Evolutionary conservation across 2,888 invertebrate genomes (phyloP).

Genomic region (Rhimphoctona megacephalus): DNA sequence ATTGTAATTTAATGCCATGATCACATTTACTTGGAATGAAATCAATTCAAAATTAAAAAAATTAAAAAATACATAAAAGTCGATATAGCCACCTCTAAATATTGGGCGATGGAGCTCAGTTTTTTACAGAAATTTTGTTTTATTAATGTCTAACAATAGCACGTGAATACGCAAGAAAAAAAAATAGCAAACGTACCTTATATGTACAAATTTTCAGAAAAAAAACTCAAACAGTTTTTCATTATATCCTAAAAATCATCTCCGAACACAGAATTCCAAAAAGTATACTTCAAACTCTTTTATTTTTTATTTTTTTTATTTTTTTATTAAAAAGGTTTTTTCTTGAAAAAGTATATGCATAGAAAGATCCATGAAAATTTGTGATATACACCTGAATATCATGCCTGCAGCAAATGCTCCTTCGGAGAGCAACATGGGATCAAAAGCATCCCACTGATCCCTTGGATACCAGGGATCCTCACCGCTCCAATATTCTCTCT

Average conservation of each 20-base stretch:
- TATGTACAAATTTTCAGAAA: not conserved
- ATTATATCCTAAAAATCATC: not conserved
- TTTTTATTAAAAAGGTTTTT: not conserved
- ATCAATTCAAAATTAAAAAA: no score
- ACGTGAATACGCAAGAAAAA: no score
- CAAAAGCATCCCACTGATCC: constrained; percentile 97
- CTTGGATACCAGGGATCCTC: constrained; percentile 94
- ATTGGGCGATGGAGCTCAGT: no score
- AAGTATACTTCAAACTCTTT: not conserved
- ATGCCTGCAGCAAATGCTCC: constrained; percentile 98
- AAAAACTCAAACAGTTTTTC: not conserved
- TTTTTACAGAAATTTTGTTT: no score
- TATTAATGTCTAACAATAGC: no score
- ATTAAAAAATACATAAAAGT: no score
- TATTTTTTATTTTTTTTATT: constrained; percentile 1
- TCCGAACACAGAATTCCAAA: not conserved
- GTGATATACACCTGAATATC: constrained; percentile 91
- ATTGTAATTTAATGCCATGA: no score
- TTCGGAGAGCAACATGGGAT: constrained; percentile 97
- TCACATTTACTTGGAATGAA: no score
- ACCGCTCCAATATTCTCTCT: constrained; percentile 90
- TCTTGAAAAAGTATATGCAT: not conserved
- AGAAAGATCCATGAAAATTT: not conserved
- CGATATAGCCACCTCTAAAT: no score
- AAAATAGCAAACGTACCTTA: no score